Conservation (phyloP, 1,140 invertebrate genomes). For the Wiebesia pumilae region DNA sequence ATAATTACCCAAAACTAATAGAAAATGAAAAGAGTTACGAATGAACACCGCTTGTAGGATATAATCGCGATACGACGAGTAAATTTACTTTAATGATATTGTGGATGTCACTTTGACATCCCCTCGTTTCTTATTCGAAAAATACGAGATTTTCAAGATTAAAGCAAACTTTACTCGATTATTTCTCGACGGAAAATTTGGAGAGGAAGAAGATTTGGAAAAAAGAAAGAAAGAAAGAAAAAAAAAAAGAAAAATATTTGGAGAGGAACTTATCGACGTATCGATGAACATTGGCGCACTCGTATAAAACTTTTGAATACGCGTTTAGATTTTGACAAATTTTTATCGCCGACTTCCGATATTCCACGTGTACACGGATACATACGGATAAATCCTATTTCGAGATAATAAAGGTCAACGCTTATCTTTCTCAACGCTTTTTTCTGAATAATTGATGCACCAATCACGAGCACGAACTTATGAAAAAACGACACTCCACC, state of each 20-base stretch:
- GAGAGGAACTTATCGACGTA: not conserved
- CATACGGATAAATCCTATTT: not conserved
- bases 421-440: not conserved
- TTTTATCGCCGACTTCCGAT: not conserved
- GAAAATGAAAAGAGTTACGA: too few species aligned
- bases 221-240: too few species aligned
- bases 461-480: not conserved
- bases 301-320: not conserved
- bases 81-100: too few species aligned
- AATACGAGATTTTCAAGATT: not conserved
- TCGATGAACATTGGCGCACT: not conserved
- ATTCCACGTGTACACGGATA: too few species aligned
- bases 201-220: too few species aligned
- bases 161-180: not conserved
- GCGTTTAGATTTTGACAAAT: not conserved
- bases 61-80: too few species aligned
- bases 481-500: not conserved
- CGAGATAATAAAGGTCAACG: too few species aligned
- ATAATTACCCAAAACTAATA: too few species aligned
- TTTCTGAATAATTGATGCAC: not conserved
- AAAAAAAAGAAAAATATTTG: not conserved
- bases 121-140: not conserved
- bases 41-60: too few species aligned
- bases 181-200: too few species aligned
- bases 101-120: too few species aligned